Conservation (phyloP, 2,797 vertebrate genomes). For the Phalanger gymnotis region DNA sequence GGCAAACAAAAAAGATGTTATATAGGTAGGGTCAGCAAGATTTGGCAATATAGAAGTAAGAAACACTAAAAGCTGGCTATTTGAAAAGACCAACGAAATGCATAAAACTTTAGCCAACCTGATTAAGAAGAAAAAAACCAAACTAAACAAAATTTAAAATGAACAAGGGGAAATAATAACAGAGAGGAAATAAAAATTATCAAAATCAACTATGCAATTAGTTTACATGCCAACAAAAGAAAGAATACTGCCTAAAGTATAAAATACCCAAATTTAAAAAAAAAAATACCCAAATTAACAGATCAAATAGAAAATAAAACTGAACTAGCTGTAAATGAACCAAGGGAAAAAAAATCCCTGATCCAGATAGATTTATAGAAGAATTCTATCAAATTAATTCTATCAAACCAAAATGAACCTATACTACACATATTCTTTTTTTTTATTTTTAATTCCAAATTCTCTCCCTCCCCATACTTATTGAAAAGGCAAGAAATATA, state of each 20-base stretch:
- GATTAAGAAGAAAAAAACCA: background rate
- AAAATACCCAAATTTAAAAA: background rate
- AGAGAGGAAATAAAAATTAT: background rate
- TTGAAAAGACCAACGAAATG: background rate
- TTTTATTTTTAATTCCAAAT: background rate
- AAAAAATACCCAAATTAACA: background rate
- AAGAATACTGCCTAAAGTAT: background rate
- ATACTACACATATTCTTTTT: background rate
- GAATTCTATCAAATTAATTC: background rate
- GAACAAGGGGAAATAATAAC: background rate
- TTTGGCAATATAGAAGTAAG: background rate
- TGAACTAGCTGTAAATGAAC: background rate
- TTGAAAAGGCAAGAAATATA: background rate
- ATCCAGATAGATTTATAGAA: background rate
- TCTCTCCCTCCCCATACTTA: background rate
- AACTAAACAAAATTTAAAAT: background rate
- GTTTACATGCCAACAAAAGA: background rate
- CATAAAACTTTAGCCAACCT: background rate
- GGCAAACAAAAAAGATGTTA: too few species aligned
- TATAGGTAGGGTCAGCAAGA: background rate
- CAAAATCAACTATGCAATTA: background rate
- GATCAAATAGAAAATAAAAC: background rate
- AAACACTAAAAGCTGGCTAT: background rate
- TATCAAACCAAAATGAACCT: too few species aligned
- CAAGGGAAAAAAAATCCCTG: too few species aligned